Percentiles rank a stretch among this genome's conserved stretches.
Conservation (phyloP, 1,140 invertebrate species). For the Drosophila saltans region DNA sequence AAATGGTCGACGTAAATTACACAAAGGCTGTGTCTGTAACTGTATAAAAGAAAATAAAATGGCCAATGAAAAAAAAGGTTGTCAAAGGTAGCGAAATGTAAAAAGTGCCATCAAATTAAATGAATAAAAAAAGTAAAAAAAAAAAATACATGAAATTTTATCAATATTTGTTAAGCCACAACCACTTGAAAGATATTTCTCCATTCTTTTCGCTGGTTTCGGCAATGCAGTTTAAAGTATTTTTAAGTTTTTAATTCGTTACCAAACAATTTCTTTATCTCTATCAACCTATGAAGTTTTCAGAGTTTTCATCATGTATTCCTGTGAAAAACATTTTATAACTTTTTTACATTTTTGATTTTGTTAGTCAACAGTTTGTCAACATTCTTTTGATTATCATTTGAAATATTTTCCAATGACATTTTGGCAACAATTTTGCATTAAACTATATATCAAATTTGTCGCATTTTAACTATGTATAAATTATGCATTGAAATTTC, state of each 20-base stretch:
- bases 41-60: constrained; percentile 2
- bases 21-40: constrained; percentile 23
- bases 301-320: too few relatives aligned
- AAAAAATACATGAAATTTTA: background rate
- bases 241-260: too few relatives aligned
- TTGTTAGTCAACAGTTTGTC: background rate
- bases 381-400: background rate
- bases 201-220: background rate
- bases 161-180: background rate
- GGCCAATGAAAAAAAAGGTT: constrained; percentile 10
- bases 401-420: constrained; percentile 35
- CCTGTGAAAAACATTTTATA: background rate
- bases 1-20: constrained; percentile 23
- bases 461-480: background rate
- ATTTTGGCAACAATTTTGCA: constrained; percentile 32
- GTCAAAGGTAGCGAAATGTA: constrained; percentile 1
- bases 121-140: background rate
- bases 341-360: background rate
- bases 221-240: too few relatives aligned
- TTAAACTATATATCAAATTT: background rate
- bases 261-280: too few relatives aligned
- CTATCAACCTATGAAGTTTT: too few relatives aligned
- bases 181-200: too few relatives aligned
- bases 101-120: constrained; percentile 5
- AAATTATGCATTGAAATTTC: constrained; percentile 9